These are phyloP conservation scores for Coelopa frigida DNA, from an alignment of 1,140 invertebrate genomes.

Conservation along the genomic window DNA sequence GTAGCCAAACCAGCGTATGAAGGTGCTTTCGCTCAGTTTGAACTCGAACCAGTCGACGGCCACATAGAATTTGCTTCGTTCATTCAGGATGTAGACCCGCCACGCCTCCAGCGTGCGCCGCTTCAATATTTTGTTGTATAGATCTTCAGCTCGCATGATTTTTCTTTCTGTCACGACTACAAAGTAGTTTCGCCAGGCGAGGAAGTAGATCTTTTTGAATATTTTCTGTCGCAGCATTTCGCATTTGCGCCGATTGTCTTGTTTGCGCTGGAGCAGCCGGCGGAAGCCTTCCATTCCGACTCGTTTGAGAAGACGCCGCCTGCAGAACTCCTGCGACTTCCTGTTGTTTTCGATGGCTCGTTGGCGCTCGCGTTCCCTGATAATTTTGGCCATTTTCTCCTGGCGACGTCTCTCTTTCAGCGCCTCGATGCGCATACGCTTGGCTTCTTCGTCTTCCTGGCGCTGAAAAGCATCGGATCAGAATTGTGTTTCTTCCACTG, in stretches of 20 bases:
- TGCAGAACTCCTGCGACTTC: constrained; percentile 53
- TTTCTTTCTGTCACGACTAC: constrained; percentile 18
- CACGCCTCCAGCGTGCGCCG: constrained; percentile 39
- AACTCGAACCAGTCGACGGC: constrained; percentile 57
- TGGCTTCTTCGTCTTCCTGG: constrained; percentile 54
- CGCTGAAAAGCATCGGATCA: constrained; percentile 18
- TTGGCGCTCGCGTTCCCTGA: constrained; percentile 48
- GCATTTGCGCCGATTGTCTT: constrained; percentile 47
- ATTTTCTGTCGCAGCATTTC: constrained; percentile 45
- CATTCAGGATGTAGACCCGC: constrained; percentile 42
- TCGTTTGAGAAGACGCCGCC: constrained; percentile 47
- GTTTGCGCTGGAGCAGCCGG: constrained; percentile 46
- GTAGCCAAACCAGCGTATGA: constrained; percentile 48
- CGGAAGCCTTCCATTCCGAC: constrained; percentile 49
- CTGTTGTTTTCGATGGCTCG: constrained; percentile 47
- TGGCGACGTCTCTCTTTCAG: constrained; percentile 52
- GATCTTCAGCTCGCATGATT: constrained; percentile 46
- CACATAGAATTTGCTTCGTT: constrained; percentile 50
- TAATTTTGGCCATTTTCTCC: constrained; percentile 53
- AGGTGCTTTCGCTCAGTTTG: constrained; percentile 47
- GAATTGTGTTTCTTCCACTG: not conserved
- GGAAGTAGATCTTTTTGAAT: constrained; percentile 47
- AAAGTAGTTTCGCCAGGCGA: constrained; percentile 48
- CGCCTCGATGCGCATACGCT: constrained; percentile 50
- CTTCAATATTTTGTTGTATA: constrained; percentile 45